phyloP scores from a whole-genome alignment of 2,888 invertebrate species.

The Pheosia gnoma region DNA sequence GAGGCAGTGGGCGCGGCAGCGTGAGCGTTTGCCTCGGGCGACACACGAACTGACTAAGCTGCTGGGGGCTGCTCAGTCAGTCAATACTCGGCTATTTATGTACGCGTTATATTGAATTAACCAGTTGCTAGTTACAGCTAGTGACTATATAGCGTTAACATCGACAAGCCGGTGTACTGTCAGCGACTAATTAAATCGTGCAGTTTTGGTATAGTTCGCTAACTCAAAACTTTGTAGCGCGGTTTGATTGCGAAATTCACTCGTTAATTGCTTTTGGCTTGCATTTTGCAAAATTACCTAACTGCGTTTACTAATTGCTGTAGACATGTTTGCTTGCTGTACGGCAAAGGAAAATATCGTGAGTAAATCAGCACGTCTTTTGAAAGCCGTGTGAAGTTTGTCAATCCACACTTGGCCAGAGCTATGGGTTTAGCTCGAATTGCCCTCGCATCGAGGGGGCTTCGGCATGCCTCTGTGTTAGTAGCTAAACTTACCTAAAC shows the following conservation, averaged over 20 bases:
- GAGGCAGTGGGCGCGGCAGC: too few species aligned
- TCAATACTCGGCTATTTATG: too few species aligned
- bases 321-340: not conserved
- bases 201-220: conserved; percentile 54
- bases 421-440: too few species aligned
- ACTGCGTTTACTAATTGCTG: not conserved
- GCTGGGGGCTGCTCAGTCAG: too few species aligned
- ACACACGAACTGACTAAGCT: too few species aligned
- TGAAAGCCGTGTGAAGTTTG: too few species aligned
- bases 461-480: too few species aligned
- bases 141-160: conserved; percentile 26
- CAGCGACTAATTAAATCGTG: conserved; percentile 66
- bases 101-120: not conserved
- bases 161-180: conserved; percentile 28
- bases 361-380: too few species aligned
- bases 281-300: conserved; percentile 14
- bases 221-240: conserved; percentile 36
- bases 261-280: conserved; percentile 21
- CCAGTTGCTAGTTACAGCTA: conserved; percentile 35
- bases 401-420: too few species aligned
- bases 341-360: not conserved
- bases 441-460: too few species aligned
- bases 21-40: too few species aligned
- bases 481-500: too few species aligned
- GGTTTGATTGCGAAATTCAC: conserved; percentile 33